Base-by-base conservation (phyloP, 92 coral and sea anemone genomes). In the Micromussa lordhowensis region DNA sequence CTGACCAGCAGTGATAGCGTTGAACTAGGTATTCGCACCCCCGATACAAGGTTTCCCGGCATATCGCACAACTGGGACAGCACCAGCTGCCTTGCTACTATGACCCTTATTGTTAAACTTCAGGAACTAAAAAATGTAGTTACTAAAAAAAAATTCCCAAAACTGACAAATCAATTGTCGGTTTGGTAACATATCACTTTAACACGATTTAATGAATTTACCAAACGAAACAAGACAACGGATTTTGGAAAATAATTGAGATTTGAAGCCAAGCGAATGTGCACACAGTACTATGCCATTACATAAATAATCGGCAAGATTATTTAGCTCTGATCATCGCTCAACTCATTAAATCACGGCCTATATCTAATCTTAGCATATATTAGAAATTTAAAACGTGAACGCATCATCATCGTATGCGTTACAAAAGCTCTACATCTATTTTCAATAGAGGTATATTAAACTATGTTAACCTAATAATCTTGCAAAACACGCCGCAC, bases 1-100 rank as follows among this genome's bases (percentile, higher is more conserved):
- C 89, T 86, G 83, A 77, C 89, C 83, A 30, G 89, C 77, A 86
- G 83, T 84, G 89, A 58, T 31, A 51, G 58, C 18, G 89, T 74
- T 57, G 36, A 66, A 53, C 17, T 32, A 19, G 64, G 59, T 19
- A 18, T 12, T 61, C 74, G 66, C 29, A 19, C 36, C 63, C 49
- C 48, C 36, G 28, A 5, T 7, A 16, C n/a, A 16, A 73, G 59
- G 15, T 21, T 24, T 53, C 2, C 35, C n/a, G n/a, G n/a, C n/a
- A 30, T 85, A 29, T 3, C 2, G 14, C 1, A 29, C 29, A 26
- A 61, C 68, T 7, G 16, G 24, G 8, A 24, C 83, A 86, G 77
- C 64, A 21, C 66, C 63, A 49, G 82, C 83, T 77, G 77, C 44
- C 19, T 4, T 55, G 66, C n/a, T 15, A 59, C 2, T 59, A 26